Evolutionary conservation across 30 jellyfish, hydroid and myxozoan genomes (phyloP).

Genomic region (Morbakka virulenta): DNA sequence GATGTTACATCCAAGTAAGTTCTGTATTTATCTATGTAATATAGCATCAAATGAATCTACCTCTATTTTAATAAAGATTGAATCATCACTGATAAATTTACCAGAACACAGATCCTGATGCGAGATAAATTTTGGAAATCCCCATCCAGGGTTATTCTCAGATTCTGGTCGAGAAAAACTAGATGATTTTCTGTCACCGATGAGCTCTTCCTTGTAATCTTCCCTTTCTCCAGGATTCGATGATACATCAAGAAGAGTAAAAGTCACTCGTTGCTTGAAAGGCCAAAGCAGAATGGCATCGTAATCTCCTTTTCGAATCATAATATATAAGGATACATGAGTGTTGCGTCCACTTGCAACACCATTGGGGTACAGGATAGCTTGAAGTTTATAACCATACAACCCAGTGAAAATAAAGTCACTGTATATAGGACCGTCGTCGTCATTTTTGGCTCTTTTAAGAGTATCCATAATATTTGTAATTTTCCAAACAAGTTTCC

Average conservation of each 20-base stretch:
- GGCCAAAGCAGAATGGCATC: conserved; percentile 53
- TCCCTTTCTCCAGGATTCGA: not conserved
- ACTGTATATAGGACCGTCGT: not conserved
- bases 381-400: conserved; percentile 54
- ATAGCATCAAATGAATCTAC: conserved; percentile 31
- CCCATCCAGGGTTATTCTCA: conserved; percentile 63
- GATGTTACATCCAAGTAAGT: too few relatives aligned
- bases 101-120: conserved; percentile 13
- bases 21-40: too few relatives aligned
- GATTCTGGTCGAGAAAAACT: conserved; percentile 28
- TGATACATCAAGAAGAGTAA: conserved; percentile 7
- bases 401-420: conserved; percentile 38
- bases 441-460: not conserved
- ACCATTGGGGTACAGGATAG: conserved; percentile 36
- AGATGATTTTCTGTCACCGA: conserved; percentile 23
- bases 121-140: conserved; percentile 45
- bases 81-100: conserved; percentile 20
- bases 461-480: not conserved
- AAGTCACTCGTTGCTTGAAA: conserved; percentile 8
- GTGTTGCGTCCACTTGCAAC: conserved; percentile 44
- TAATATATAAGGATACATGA: conserved; percentile 28
- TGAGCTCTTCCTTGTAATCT: conserved; percentile 9
- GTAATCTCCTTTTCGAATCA: conserved; percentile 31
- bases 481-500: conserved; percentile 43
- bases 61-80: conserved; percentile 16